Conservation (phyloP, 2,888 invertebrate genomes). For the Parascotia fuliginaria region DNA sequence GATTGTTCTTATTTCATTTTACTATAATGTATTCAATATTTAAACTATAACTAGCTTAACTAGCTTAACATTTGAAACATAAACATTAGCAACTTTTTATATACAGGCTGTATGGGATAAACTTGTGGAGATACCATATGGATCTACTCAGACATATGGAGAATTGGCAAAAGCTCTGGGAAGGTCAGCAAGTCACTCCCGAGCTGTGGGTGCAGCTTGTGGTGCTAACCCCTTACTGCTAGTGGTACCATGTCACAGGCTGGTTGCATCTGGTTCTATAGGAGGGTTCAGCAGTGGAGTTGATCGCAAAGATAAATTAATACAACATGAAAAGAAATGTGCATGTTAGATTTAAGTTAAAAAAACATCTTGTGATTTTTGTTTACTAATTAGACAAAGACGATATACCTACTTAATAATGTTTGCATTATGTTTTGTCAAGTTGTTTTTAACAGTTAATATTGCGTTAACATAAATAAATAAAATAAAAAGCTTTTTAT, state of each 20-base stretch:
- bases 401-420: no score
- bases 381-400: no score
- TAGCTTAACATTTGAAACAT: not conserved
- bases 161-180: slow-evolving; percentile 69
- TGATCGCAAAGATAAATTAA: slow-evolving; percentile 83
- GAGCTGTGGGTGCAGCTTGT: slow-evolving; percentile 75
- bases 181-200: slow-evolving; percentile 63
- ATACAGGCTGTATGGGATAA: slow-evolving; percentile 72
- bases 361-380: no score
- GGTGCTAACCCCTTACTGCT: slow-evolving; percentile 71
- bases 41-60: no score
- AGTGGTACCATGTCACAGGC: slow-evolving; percentile 74
- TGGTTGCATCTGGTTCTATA: slow-evolving; percentile 64
- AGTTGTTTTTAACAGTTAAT: no score
- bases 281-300: slow-evolving; percentile 83
- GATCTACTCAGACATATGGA: slow-evolving; percentile 69
- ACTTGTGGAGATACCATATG: slow-evolving; percentile 68
- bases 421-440: no score
- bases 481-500: no score
- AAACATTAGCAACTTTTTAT: slow-evolving; percentile 9
- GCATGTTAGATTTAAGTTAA: not conserved
- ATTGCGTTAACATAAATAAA: no score
- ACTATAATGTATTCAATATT: no score
- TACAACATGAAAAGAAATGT: slow-evolving; percentile 71
- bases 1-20: no score